phyloP scores from a whole-genome alignment of 2,113 vertebrate species.

The Mormyrus lacerda region DNA sequence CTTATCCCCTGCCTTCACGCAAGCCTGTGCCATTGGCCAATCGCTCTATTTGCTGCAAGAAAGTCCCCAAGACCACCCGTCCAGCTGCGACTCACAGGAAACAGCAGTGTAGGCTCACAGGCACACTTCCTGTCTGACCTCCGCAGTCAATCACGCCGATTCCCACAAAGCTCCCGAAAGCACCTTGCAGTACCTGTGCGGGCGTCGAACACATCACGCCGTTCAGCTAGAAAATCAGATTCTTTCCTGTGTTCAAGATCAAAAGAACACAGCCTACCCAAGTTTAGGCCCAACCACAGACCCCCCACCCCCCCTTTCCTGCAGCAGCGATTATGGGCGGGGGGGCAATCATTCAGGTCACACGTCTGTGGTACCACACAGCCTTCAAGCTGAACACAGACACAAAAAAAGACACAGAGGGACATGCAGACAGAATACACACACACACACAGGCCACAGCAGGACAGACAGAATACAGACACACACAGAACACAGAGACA shows the following conservation, averaged over 20 bases:
- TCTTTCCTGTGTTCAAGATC: not conserved
- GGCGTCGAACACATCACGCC: not conserved
- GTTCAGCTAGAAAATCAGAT: not conserved
- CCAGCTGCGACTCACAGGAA: no score
- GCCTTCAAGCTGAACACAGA: not conserved
- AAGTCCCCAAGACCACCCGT: no score
- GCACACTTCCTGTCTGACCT: no score
- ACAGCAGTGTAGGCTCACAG: no score
- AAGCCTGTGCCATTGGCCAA: not conserved
- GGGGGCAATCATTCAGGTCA: not conserved
- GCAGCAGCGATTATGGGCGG: not conserved
- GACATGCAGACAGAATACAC: not conserved
- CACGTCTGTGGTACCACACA: not conserved
- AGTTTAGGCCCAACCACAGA: not conserved
- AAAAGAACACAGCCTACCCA: not conserved
- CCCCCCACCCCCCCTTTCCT: not conserved
- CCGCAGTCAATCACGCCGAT: no score
- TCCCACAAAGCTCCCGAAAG: not conserved
- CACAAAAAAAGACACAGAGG: not conserved
- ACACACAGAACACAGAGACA: not conserved
- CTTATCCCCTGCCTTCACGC: not conserved
- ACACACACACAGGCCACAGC: no score
- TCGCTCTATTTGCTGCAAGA: not conserved
- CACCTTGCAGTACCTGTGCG: not conserved
- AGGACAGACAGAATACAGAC: not conserved